Base-by-base conservation (phyloP, 2,113 vertebrate genomes). In the Petrocephalus microphthalmus region DNA sequence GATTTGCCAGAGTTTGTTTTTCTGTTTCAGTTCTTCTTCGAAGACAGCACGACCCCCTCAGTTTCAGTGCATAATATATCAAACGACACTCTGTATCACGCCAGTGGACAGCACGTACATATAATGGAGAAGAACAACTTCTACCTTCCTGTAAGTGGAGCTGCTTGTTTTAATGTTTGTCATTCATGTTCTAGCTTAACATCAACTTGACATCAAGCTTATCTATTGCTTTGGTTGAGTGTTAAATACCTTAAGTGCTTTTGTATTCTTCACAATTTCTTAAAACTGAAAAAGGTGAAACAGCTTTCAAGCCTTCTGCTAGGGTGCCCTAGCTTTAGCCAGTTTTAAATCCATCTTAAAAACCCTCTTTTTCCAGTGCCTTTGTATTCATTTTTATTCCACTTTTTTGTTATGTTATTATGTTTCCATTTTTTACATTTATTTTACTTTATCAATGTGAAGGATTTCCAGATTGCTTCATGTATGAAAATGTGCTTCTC, bases 121-220 rank as follows among this genome's bases (percentile, higher is more conserved):
- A 94, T 94, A 90, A 94, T 95, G 15, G 96, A 95, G 88, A 97
- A 95, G 93, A 96, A 95, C 92, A 95, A 96, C 89, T 99, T 98
- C 95, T 99, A 99, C 93, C 96, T 99, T 91, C 98, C 98, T 89
- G 98, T 99, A 95, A 98, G 98, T 96, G 88, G 2, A 53, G 88
- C 67, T 88, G 2, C 29, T 20, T 53, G 64, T 56, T 33, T 42
- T 42, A 81, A n/a, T 19, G 56, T 51, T 82, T 64, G 17, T 10
- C 3, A 29, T 37, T 25, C 29, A 15, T 60, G 3, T 85, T 47
- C 8, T 54, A 22, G 7, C 52, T 85, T 33, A 85, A 54, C 25
- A 47, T 29, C 15, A 7, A 56, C 15, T 29, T 83, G 42, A 83
- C 42, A n/a, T 83, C 71, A 42, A 42, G 11, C 7, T 81, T 19